These are phyloP conservation scores for Eurypyga helias DNA, from an alignment of 2,113 vertebrate species.

Conservation along the genomic window DNA sequence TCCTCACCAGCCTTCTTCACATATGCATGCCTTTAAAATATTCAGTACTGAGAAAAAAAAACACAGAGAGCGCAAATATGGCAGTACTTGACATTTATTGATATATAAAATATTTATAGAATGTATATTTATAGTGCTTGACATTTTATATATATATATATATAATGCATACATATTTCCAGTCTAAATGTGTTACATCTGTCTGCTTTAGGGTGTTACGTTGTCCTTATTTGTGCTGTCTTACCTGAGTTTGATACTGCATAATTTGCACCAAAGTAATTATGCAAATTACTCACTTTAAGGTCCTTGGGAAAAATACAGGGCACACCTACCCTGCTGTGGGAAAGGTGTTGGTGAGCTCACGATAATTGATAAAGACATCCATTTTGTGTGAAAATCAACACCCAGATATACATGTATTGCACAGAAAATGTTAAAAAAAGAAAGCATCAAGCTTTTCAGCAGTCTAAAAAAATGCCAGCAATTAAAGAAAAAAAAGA, in stretches of 20 bases:
- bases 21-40: not conserved
- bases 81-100: not conserved
- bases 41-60: not conserved
- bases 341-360: too few species aligned
- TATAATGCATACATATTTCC: not conserved
- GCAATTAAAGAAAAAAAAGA: not conserved
- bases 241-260: not conserved
- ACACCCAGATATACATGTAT: fast-evolving
- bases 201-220: not conserved
- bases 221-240: not conserved
- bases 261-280: not conserved
- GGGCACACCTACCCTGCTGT: too few species aligned
- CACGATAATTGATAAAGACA: fast-evolving
- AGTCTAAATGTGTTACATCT: not conserved
- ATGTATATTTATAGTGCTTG: not conserved
- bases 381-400: not conserved
- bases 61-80: not conserved
- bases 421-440: not conserved
- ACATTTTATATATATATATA: not conserved
- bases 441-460: not conserved
- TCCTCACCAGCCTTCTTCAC: not conserved
- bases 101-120: not conserved
- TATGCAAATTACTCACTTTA: not conserved
- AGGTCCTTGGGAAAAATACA: not conserved
- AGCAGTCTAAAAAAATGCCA: not conserved